phyloP scores from a whole-genome alignment of 2,113 vertebrate species.

The Peromyscus polionotus region DNA sequence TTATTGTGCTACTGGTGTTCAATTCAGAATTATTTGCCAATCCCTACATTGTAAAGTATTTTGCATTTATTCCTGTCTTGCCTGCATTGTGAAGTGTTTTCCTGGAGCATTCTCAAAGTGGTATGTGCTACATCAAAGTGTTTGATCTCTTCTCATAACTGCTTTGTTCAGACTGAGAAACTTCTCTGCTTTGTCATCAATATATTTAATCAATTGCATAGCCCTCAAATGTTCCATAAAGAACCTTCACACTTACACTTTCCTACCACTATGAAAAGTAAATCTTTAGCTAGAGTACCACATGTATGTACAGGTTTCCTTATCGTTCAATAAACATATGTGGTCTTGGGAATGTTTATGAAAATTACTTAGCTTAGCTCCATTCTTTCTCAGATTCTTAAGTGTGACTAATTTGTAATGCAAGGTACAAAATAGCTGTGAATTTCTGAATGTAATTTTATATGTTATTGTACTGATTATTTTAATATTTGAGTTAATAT shows the following conservation, averaged over 20 bases:
- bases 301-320: not conserved
- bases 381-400: not conserved
- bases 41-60: not conserved
- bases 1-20: not conserved
- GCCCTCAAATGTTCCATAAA: not conserved
- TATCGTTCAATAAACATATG: not conserved
- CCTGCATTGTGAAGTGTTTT: not conserved
- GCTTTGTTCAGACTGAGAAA: slow-evolving; percentile 5
- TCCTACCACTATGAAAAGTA: not conserved
- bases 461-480: not conserved
- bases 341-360: not conserved
- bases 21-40: not conserved
- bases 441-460: slow-evolving; percentile 1
- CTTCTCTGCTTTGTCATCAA: not conserved
- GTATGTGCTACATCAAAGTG: too few species aligned
- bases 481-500: not conserved
- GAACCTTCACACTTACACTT: not conserved
- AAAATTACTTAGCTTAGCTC: not conserved
- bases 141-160: not conserved
- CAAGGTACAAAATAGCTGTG: not conserved
- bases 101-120: not conserved
- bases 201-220: not conserved
- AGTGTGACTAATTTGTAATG: not conserved
- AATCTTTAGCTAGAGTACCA: not conserved
- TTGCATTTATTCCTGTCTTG: not conserved